Base-by-base conservation (phyloP, 2,888 invertebrate species). In the Patella pellucida region DNA sequence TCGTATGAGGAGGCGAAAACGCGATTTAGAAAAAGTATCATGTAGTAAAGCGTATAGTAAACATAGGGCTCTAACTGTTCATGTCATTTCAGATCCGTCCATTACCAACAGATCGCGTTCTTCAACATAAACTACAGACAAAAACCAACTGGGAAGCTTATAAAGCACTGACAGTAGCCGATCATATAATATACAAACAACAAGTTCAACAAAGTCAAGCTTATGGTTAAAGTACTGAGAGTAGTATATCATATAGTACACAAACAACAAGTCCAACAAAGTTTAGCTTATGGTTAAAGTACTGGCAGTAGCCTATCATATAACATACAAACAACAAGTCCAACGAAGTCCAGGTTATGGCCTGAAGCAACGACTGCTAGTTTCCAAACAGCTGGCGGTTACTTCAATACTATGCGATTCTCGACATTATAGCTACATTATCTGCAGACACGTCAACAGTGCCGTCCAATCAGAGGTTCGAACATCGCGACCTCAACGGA, bases 71-170 rank as follows among this genome's bases (percentile, higher is more conserved):
- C 5, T 54, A 5, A 62, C 54, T 23, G n/a, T 16, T 5, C 19
- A 31, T 75, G 81, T 79, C 27, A 15, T 80, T 81, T 50, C 79
- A 85, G 85, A 79, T 85, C 11, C 85, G 84, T 71, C 84, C 85
- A 0, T 81, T 83, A 31, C 85, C 86, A 14, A 77, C 81, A 19
- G 84, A 85, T 52, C 81, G 79, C 72, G 83, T 81, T 62, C 68
- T 88, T 23, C 87, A 87, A 77, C 84, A 84, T 68, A 87, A 87
- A 74, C 78, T 88, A 16, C 87, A 87, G 70, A 84, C 85, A 76
- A 77, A 85, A 68, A 80, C 85, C 11, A 86, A 88, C 76, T 88
- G 88, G 88, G 85, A 85, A 31, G 88, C 88, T 1, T 88, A 79
- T 74, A 88, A 88, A 76, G 77, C 83, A 1, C 79, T 83, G 80